Evolutionary conservation across 2,113 vertebrate genomes (phyloP).

Genomic region (Nymphicus hollandicus): DNA sequence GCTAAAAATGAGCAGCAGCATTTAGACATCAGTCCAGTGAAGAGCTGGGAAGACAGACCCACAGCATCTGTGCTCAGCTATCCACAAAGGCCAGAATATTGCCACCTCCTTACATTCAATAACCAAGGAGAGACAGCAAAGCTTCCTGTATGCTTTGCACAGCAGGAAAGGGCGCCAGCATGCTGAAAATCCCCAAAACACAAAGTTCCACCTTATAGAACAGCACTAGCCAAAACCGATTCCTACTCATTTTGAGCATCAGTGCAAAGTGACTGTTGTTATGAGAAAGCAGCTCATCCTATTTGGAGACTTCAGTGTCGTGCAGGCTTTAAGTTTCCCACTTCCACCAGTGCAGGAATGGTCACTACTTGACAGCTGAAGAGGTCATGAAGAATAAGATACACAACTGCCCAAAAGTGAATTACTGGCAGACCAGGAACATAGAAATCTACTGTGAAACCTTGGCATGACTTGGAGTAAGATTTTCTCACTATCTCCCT

Average conservation of each 20-base stretch:
- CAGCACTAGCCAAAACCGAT: too few relatives aligned
- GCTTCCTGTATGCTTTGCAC: background rate
- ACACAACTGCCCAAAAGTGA: background rate
- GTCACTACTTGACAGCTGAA: background rate
- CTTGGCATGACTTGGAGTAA: background rate
- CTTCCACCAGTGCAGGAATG: background rate
- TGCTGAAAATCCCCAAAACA: background rate
- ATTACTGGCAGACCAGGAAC: background rate
- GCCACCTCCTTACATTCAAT: too few relatives aligned
- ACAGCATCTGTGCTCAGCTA: background rate
- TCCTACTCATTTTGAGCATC: background rate
- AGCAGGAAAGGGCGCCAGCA: background rate
- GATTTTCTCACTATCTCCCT: background rate
- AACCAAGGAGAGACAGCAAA: background rate
- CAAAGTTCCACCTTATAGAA: background rate
- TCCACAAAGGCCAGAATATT: background rate
- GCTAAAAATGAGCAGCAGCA: background rate
- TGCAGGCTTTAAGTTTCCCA: background rate
- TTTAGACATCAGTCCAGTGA: background rate
- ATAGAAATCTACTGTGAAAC: background rate
- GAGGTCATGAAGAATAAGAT: background rate
- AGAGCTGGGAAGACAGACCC: background rate
- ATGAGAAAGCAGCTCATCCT: background rate
- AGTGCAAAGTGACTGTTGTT: background rate
- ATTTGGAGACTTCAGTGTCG: background rate